Evolutionary conservation across 2,797 vertebrate genomes (phyloP).

Genomic region (Rhinella marina): DNA sequence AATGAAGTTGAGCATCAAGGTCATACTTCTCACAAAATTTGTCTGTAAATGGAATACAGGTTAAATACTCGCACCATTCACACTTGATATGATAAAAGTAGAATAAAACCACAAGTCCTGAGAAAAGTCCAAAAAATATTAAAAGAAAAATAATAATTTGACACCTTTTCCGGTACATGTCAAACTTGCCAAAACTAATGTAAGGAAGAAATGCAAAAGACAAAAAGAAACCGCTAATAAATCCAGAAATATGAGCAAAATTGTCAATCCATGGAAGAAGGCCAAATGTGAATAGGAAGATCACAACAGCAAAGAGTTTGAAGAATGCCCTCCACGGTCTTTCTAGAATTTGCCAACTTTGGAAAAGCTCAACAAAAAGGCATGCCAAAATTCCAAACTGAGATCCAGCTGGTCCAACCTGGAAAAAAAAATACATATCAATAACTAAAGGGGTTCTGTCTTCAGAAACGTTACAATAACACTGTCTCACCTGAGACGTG

Average conservation of each 20-base stretch:
- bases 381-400: slow-evolving; percentile 98
- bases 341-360: slow-evolving; percentile 98
- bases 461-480: no score
- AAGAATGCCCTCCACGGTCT: slow-evolving; percentile 94
- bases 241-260: slow-evolving; percentile 95
- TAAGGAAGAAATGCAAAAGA: slow-evolving; percentile 98
- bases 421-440: slow-evolving; percentile 26
- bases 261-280: slow-evolving; percentile 99
- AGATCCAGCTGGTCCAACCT: slow-evolving; percentile 97
- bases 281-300: slow-evolving; percentile 94
- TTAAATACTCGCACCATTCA: slow-evolving; percentile 96
- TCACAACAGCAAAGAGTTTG: slow-evolving; percentile 93
- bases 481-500: no score
- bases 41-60: slow-evolving; percentile 98
- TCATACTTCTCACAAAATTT: slow-evolving; percentile 99
- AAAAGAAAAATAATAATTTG: slow-evolving; percentile 94
- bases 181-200: slow-evolving; percentile 95
- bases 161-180: slow-evolving; percentile 96
- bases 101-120: slow-evolving; percentile 93
- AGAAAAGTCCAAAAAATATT: slow-evolving; percentile 92
- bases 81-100: slow-evolving; percentile 95
- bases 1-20: slow-evolving; percentile 96
- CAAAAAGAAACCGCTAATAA: slow-evolving; percentile 95
- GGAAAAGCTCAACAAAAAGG: slow-evolving; percentile 96
- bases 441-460: background rate